Conservation (phyloP, 2,113 vertebrate species). For the Hippocampus barbouri region DNA sequence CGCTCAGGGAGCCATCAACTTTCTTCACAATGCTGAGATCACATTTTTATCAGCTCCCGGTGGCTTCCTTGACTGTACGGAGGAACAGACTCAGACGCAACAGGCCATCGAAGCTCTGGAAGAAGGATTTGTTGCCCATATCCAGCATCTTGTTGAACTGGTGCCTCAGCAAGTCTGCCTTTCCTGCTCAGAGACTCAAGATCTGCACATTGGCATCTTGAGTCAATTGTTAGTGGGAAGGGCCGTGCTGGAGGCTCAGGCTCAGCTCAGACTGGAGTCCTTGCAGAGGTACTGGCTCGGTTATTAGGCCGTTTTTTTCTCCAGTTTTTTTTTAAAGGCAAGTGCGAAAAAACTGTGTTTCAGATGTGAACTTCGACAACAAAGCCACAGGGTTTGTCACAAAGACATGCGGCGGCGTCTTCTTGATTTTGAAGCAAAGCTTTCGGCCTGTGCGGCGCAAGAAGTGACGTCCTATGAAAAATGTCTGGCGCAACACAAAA, state of each 20-base stretch:
- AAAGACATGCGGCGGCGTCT: slow-evolving; percentile 70
- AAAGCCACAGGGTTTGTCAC: slow-evolving; percentile 64
- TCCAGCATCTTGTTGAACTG: slow-evolving; percentile 66
- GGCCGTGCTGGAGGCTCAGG: slow-evolving; percentile 66
- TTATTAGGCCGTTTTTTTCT: not conserved
- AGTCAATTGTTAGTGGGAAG: slow-evolving; percentile 68
- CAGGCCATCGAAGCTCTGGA: slow-evolving; percentile 48
- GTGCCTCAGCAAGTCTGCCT: slow-evolving; percentile 62
- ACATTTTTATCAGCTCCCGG: slow-evolving; percentile 49
- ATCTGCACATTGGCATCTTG: slow-evolving; percentile 67
- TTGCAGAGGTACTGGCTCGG: slow-evolving; percentile 59
- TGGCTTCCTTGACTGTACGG: slow-evolving; percentile 59
- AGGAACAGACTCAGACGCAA: slow-evolving; percentile 50
- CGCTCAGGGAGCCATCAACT: slow-evolving; percentile 58
- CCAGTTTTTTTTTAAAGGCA: not conserved
- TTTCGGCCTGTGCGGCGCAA: slow-evolving; percentile 60
- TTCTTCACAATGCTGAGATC: slow-evolving; percentile 68
- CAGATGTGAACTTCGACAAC: slow-evolving; percentile 76
- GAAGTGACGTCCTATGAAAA: slow-evolving; percentile 77
- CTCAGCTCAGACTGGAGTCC: slow-evolving; percentile 59
- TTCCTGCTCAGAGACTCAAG: slow-evolving; percentile 58
- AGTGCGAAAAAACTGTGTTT: not conserved
- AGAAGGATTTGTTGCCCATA: slow-evolving; percentile 70
- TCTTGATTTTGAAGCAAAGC: slow-evolving; percentile 63
- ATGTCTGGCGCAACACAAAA: slow-evolving; percentile 71